These are phyloP conservation scores for Paraplagusia blochii DNA, from an alignment of 2,113 vertebrate species.

Conservation along the genomic window DNA sequence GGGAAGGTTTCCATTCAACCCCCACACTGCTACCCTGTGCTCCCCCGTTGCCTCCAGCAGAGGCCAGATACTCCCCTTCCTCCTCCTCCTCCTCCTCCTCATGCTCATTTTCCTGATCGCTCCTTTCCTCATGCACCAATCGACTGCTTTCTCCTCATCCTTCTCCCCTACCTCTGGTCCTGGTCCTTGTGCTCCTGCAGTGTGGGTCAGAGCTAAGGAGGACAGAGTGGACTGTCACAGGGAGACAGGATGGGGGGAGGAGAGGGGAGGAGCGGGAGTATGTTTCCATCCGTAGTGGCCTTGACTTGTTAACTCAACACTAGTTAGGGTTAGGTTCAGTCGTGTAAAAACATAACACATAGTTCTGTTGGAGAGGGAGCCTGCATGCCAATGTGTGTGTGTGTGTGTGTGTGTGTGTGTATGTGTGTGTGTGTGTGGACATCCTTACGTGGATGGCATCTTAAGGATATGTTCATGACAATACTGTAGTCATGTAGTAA, in stretches of 20 bases:
- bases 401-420: no score
- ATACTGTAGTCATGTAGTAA: no score
- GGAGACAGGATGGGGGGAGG: constrained; percentile 31
- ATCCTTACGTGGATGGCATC: no score
- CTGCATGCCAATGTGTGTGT: no score
- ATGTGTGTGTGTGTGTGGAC: no score
- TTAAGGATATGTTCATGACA: no score
- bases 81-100: neutral
- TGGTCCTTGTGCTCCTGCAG: constrained; percentile 57
- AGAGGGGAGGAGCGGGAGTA: neutral
- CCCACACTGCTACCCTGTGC: constrained; percentile 60
- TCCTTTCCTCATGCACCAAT: constrained; percentile 19
- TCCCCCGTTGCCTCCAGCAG: constrained; percentile 55
- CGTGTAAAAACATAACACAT: no score
- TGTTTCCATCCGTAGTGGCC: neutral
- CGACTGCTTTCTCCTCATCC: constrained; percentile 32
- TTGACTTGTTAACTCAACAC: neutral
- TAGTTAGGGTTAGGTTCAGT: no score
- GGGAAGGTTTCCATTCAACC: constrained; percentile 61
- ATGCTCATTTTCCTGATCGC: no score
- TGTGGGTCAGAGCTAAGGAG: constrained; percentile 74
- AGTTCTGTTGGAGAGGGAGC: no score
- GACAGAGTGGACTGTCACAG: constrained; percentile 58
- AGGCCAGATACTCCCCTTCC: constrained; percentile 16
- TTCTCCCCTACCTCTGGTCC: constrained; percentile 42